These are phyloP conservation scores for Anser cygnoides DNA, from an alignment of 2,113 vertebrate genomes.

Conservation along the genomic window DNA sequence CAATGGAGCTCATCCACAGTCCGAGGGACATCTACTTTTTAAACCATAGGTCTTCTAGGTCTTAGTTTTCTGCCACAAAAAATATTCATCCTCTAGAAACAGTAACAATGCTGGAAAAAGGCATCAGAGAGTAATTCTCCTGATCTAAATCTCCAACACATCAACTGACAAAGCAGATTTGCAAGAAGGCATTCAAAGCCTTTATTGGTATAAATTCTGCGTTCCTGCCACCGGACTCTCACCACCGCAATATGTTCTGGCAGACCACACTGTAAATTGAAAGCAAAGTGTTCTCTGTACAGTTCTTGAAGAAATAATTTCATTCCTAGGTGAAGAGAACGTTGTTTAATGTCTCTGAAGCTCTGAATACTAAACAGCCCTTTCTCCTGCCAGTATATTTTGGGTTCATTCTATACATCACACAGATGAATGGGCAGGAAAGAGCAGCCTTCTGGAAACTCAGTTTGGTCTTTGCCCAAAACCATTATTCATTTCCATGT, in stretches of 20 bases:
- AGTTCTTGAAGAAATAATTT: slow-evolving; percentile 55
- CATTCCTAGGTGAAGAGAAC: slow-evolving; percentile 21
- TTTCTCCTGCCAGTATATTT: background rate
- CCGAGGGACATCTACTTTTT: background rate
- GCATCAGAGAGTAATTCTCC: background rate
- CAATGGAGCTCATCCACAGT: background rate
- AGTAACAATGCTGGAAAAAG: background rate
- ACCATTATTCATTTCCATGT: slow-evolving; percentile 16
- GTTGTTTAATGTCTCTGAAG: slow-evolving; percentile 30
- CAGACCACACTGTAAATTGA: background rate
- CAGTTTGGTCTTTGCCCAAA: slow-evolving; percentile 41
- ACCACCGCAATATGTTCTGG: background rate
- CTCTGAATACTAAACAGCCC: slow-evolving; percentile 35
- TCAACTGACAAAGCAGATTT: background rate
- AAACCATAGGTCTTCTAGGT: background rate
- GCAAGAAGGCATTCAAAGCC: background rate
- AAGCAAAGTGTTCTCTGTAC: slow-evolving; percentile 34
- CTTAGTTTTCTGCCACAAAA: background rate
- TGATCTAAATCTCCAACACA: background rate
- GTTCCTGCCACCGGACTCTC: background rate
- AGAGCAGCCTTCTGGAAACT: slow-evolving; percentile 37
- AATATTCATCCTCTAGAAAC: background rate
- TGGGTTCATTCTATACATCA: background rate
- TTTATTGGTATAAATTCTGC: background rate
- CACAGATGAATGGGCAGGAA: slow-evolving; percentile 5